Percentiles rank a stretch among this genome's conserved stretches.
Evolutionary conservation across 2,113 vertebrate species (phyloP).

Genomic region (Triplophysa rosa): DNA sequence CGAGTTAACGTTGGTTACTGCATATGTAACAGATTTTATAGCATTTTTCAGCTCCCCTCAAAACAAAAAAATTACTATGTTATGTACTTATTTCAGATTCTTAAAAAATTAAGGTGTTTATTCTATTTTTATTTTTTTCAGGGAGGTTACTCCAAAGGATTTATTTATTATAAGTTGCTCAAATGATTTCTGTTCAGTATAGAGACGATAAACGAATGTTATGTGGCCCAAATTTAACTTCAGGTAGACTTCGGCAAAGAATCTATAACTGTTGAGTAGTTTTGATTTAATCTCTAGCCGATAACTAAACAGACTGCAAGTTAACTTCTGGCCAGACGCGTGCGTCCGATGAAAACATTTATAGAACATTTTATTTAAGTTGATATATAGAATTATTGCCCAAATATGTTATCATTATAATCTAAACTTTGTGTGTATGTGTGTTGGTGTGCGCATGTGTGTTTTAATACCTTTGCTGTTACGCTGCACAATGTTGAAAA

Average conservation of each 20-base stretch:
- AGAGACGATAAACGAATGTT: not conserved
- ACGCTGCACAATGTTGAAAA: conserved; percentile 26
- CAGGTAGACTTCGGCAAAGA: too few relatives aligned
- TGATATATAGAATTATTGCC: not conserved
- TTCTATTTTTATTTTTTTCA: too few relatives aligned
- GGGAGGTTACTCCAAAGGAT: not conserved
- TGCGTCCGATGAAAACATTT: too few relatives aligned
- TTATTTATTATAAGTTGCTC: not conserved
- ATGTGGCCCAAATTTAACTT: too few relatives aligned
- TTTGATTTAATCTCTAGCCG: too few relatives aligned
- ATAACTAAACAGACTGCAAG: too few relatives aligned
- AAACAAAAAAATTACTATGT: not conserved
- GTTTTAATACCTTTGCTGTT: conserved; percentile 30
- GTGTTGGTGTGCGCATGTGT: not conserved
- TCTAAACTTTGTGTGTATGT: not conserved
- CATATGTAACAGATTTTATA: not conserved
- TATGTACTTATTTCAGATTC: not conserved
- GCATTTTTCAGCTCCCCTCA: not conserved
- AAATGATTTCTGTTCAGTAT: not conserved
- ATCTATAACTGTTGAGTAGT: too few relatives aligned
- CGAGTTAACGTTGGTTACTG: not conserved
- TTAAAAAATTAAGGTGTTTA: not conserved
- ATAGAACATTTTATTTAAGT: not conserved
- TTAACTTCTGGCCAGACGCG: too few relatives aligned
- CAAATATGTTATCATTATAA: conserved; percentile 15